phyloP scores from a whole-genome alignment of 1,140 invertebrate genomes.

The Armadillidium nasatum region DNA sequence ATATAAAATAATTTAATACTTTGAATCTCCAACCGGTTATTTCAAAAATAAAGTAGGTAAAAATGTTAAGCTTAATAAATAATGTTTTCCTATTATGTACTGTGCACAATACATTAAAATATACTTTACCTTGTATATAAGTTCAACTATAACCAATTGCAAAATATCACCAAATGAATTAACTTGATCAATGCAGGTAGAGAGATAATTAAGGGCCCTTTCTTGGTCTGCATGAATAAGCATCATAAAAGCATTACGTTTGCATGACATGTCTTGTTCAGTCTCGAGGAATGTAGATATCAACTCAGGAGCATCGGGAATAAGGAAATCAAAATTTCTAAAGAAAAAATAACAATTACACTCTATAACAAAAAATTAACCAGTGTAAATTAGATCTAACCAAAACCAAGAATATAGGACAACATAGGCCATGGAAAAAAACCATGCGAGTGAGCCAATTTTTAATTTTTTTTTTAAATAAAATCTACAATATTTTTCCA shows the following conservation, averaged over 20 bases:
- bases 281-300: conserved; percentile 90
- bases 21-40: too few relatives aligned
- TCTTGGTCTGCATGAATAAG: conserved; percentile 94
- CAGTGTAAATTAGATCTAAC: too few relatives aligned
- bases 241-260: conserved; percentile 99
- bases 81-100: too few relatives aligned
- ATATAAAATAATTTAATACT: too few relatives aligned
- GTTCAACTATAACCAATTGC: conserved; percentile 96
- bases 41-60: too few relatives aligned
- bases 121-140: conserved; percentile 89
- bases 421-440: too few relatives aligned
- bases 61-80: too few relatives aligned
- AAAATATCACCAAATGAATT: conserved; percentile 95
- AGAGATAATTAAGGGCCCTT: conserved; percentile 83
- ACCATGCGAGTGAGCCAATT: too few relatives aligned
- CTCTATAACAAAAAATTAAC: too few relatives aligned
- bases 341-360: conserved; percentile 33
- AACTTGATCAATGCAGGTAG: conserved; percentile 89
- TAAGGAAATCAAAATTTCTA: conserved; percentile 96
- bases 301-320: conserved; percentile 96
- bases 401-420: too few relatives aligned
- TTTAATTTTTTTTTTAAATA: too few relatives aligned
- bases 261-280: conserved; percentile 98
- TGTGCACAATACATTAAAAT: background rate
- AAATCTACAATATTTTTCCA: too few relatives aligned